phyloP scores from a whole-genome alignment of 2,113 vertebrate species.

The Crypturellus undulatus region DNA sequence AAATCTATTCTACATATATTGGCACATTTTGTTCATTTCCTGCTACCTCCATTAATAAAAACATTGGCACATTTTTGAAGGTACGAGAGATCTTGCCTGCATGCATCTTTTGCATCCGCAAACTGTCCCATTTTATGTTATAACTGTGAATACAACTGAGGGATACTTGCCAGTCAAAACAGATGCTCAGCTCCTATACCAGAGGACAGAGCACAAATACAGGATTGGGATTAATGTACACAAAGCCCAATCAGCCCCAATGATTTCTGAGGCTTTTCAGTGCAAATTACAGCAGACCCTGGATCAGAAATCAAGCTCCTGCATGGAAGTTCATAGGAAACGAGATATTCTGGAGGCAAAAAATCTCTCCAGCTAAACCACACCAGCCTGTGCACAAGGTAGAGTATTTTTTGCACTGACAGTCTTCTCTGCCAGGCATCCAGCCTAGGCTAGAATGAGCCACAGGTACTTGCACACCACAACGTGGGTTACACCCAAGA shows the following conservation, averaged over 20 bases:
- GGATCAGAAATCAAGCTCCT: background rate
- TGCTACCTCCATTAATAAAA: background rate
- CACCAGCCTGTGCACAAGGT: background rate
- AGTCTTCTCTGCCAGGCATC: background rate
- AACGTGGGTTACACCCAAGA: background rate
- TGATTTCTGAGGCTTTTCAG: background rate
- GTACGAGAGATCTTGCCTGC: background rate
- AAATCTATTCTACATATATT: background rate
- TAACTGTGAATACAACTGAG: constrained; percentile 44
- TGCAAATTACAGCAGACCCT: background rate
- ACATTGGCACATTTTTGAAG: background rate
- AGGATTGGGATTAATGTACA: background rate
- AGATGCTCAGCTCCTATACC: constrained; percentile 11
- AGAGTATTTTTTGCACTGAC: background rate
- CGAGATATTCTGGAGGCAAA: background rate
- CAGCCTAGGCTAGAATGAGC: background rate
- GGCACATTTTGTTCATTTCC: background rate
- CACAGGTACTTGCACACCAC: background rate
- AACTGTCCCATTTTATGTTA: background rate
- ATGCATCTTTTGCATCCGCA: background rate
- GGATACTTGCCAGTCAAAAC: constrained; percentile 49
- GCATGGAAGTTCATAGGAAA: background rate
- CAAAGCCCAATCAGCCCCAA: background rate
- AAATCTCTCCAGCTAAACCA: background rate
- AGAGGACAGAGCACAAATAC: background rate